These are phyloP conservation scores for Isoperla grammatica DNA, from an alignment of 2,888 invertebrate species.

Conservation along the genomic window DNA sequence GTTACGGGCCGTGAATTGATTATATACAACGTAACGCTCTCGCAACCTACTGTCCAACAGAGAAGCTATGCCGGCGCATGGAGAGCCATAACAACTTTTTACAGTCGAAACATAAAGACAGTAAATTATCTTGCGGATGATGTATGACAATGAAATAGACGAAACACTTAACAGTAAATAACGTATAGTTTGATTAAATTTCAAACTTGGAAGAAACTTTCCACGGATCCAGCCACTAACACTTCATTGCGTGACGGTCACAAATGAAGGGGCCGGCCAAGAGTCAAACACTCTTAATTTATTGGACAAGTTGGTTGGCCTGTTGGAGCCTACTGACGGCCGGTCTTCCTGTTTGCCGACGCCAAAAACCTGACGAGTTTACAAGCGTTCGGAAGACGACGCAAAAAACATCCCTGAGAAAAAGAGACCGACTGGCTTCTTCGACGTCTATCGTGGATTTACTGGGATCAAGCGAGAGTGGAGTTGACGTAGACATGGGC, in stretches of 20 bases:
- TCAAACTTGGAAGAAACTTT: constrained; percentile 15
- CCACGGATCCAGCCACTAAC: constrained; percentile 11
- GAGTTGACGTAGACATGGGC: background rate
- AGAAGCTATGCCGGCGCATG: background rate
- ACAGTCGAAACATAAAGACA: constrained; percentile 9
- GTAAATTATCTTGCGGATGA: constrained; percentile 18
- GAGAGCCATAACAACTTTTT: constrained; percentile 15
- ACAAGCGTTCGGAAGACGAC: constrained; percentile 2
- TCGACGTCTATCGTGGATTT: background rate
- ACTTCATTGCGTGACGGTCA: constrained; percentile 27
- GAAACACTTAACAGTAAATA: constrained; percentile 25
- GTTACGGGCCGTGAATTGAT: constrained; percentile 17
- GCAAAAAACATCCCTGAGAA: constrained; percentile 4
- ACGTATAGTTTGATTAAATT: constrained; percentile 20
- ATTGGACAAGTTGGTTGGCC: constrained; percentile 26
- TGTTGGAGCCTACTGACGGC: constrained; percentile 13
- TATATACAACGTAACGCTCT: constrained; percentile 17
- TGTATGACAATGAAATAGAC: constrained; percentile 18
- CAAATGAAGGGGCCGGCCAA: constrained; percentile 30
- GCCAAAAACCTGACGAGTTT: constrained; percentile 13
- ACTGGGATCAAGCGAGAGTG: too few species aligned
- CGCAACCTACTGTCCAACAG: constrained; percentile 10
- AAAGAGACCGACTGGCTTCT: constrained; percentile 7
- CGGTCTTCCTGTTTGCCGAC: constrained; percentile 9
- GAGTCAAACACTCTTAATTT: constrained; percentile 29